phyloP scores from a whole-genome alignment of 1,140 invertebrate species.

The Triops longicaudatus region DNA sequence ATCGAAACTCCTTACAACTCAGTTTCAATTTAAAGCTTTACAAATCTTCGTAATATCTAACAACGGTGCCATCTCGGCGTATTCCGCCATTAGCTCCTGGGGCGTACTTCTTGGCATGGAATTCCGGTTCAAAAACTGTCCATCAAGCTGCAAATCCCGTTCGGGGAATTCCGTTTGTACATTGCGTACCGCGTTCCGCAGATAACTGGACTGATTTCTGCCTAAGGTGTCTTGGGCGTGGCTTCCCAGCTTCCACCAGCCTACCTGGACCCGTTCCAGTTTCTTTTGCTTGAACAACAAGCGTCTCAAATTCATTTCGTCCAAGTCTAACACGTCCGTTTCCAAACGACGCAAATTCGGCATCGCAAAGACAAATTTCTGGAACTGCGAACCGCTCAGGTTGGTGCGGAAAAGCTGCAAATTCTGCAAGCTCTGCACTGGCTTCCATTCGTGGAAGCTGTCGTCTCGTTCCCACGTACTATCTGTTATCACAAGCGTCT shows the following conservation, averaged over 20 bases:
- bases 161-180: conserved; percentile 19
- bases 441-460: not conserved
- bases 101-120: conserved; percentile 19
- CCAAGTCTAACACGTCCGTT: conserved; percentile 24
- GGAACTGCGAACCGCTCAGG: conserved; percentile 16
- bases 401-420: conserved; percentile 27
- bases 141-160: conserved; percentile 24
- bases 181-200: not conserved
- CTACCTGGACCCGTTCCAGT: conserved; percentile 21
- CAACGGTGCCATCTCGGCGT: conserved; percentile 27
- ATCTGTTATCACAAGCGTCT: conserved; percentile 29
- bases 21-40: not conserved
- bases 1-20: not conserved
- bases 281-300: not conserved
- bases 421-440: conserved; percentile 21
- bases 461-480: conserved; percentile 22
- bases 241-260: conserved; percentile 24
- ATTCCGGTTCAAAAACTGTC: conserved; percentile 16
- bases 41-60: conserved; percentile 22
- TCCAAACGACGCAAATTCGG: conserved; percentile 27
- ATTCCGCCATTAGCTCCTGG: conserved; percentile 28
- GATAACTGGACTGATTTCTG: not conserved
- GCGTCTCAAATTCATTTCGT: not conserved
- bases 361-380: conserved; percentile 24
- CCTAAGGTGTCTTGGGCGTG: not conserved